Conservation (phyloP, 2,888 invertebrate genomes). For the Nomada lathburiana region DNA sequence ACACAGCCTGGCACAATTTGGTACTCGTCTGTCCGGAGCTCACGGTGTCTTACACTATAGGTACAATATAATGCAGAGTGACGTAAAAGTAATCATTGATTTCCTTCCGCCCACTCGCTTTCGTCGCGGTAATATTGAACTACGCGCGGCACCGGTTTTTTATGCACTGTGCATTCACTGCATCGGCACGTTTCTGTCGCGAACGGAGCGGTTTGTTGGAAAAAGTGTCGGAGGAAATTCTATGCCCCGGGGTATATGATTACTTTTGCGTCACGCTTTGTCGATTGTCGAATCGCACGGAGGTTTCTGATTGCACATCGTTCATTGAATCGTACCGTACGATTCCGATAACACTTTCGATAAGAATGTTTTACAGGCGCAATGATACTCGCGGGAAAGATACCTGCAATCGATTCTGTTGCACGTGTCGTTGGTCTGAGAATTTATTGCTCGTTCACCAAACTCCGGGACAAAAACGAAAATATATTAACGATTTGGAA, state of each 20-base stretch:
- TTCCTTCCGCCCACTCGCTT: background rate
- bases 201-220: background rate
- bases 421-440: background rate
- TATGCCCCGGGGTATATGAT: background rate
- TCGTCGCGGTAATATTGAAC: background rate
- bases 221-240: background rate
- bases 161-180: background rate
- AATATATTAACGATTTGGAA: no score
- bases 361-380: no score
- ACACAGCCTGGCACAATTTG: conserved; percentile 83
- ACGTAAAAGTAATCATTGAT: conserved; percentile 33
- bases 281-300: background rate
- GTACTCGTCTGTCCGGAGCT: conserved; percentile 82
- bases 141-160: background rate
- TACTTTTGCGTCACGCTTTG: background rate
- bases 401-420: background rate
- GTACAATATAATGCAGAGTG: conserved; percentile 67
- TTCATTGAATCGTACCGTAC: background rate
- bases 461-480: no score
- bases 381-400: background rate
- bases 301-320: background rate
- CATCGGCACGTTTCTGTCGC: background rate
- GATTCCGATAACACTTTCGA: background rate
- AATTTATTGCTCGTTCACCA: background rate
- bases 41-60: conserved; percentile 82